Evolutionary conservation across 2,797 vertebrate genomes (phyloP).

Genomic region (Brachyrhaphis roseni): DNA sequence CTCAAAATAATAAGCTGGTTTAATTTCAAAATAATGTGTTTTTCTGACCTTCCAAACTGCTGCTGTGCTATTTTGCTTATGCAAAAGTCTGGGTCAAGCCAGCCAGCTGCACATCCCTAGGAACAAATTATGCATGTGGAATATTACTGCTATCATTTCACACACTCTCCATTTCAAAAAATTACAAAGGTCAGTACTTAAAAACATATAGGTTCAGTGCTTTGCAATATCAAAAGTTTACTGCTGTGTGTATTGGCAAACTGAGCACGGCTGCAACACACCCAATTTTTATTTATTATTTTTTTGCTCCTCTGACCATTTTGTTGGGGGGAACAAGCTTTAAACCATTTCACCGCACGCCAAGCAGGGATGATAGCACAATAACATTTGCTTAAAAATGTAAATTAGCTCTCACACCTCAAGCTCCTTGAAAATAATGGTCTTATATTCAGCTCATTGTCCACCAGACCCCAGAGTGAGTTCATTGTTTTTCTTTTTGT

Average conservation of each 20-base stretch:
- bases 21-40: not conserved
- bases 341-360: conserved; percentile 55
- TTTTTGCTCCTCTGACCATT: conserved; percentile 15
- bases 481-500: conserved; percentile 45
- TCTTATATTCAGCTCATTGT: conserved; percentile 44
- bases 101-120: not conserved
- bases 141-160: conserved; percentile 21
- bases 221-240: conserved; percentile 11
- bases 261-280: conserved; percentile 24
- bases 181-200: conserved; percentile 12
- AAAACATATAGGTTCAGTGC: conserved; percentile 14
- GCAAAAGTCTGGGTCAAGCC: conserved; percentile 12
- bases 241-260: conserved; percentile 11
- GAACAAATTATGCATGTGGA: conserved; percentile 1
- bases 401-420: conserved; percentile 61
- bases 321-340: conserved; percentile 43
- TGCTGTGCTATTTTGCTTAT: not conserved
- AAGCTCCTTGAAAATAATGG: conserved; percentile 47
- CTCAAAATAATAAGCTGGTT: not conserved
- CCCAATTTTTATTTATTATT: conserved; percentile 23
- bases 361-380: conserved; percentile 33
- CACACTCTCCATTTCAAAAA: conserved; percentile 2
- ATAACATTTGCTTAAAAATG: conserved; percentile 57
- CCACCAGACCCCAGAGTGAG: conserved; percentile 40
- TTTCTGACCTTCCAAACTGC: not conserved